Evolutionary conservation across 2,113 vertebrate species (phyloP).

Genomic region (Gallinago undulata): DNA sequence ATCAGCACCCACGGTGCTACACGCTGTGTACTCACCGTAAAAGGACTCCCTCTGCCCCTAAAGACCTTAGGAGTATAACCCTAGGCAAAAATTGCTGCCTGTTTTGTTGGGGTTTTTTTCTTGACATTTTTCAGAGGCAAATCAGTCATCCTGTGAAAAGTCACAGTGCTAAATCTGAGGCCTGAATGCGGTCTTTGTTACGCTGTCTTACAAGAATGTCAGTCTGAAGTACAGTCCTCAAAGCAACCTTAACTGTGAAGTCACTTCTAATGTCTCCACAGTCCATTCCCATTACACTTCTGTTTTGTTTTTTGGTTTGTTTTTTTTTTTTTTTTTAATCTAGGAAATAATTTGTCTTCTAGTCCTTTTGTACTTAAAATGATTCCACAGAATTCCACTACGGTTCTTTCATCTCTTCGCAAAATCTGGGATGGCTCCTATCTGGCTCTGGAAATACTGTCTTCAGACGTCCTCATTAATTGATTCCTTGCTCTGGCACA

Average conservation of each 20-base stretch:
- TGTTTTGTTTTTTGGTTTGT: not conserved
- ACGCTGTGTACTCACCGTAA: not conserved
- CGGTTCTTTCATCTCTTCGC: not conserved
- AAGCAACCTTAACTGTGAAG: not conserved
- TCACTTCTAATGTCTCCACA: not conserved
- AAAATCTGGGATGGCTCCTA: slow-evolving; percentile 44
- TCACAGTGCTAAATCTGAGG: not conserved
- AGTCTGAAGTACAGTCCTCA: slow-evolving; percentile 7
- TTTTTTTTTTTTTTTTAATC: not conserved
- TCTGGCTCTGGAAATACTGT: slow-evolving; percentile 35
- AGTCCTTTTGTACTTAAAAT: slow-evolving; percentile 22
- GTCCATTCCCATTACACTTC: not conserved
- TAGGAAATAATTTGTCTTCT: slow-evolving; percentile 38
- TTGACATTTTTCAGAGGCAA: slow-evolving; percentile 24
- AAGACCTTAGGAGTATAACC: slow-evolving; percentile 24
- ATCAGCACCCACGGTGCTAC: not conserved
- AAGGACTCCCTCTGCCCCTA: not conserved
- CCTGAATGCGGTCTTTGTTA: slow-evolving; percentile 55
- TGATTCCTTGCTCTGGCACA: slow-evolving; percentile 52
- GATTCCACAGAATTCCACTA: not conserved
- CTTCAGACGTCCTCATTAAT: slow-evolving; percentile 49
- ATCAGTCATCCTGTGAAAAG: not conserved
- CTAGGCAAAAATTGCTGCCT: not conserved
- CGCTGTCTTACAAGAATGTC: slow-evolving; percentile 6
- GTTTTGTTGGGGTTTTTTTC: not conserved